Base-by-base conservation (phyloP, 2,797 vertebrate genomes). In the Neosilurus mollespiculum region DNA sequence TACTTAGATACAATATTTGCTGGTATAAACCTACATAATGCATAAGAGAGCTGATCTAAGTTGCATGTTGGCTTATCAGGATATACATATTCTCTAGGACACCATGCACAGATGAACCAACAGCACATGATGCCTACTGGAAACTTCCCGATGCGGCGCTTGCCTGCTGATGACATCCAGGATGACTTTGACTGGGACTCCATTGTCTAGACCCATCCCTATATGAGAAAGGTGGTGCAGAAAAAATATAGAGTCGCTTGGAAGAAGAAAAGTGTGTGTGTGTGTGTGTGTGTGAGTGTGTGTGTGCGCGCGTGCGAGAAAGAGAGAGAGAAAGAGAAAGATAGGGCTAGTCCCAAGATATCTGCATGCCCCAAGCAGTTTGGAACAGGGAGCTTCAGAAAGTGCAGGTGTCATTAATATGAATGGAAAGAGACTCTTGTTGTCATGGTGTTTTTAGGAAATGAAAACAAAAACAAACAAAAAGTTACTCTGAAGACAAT, bases 181-280 rank as follows among this genome's bases (percentile, higher is more conserved):
- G 96, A 97, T 70, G 96, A 97, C 86, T 97, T 97, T 89, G 96
- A 97, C 90, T 97, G 96, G 96, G 96, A 97, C 95, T 97, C 96
- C 89, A 97, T 97, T 88, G 96, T 97, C 91, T 97, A 97, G 93
- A 90, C 86, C 87, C 86, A 53, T 85, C 84, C 84, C 86, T 77
- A 34, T 80, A 84, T 84, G 81, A 86, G 54, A 81, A 86, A 85
- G 76, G 88, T 84, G 87, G 87, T 86, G 79, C 64, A 56, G 83
- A 88, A 79, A 72, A 90, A 88, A 89, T 88, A 90, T 90, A 79
- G 81, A 83, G 75, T 77, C 81, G 69, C 53, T 81, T 86, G 89
- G 82, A 90, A 89, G 43, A 43, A 43, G 43, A 43, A 43, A 43
- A 43, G 43, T 43, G 43, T 43, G 43, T 43, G 43, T 8, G 43